phyloP scores from a whole-genome alignment of 2,888 invertebrate species.

The Campopleginae sp. region DNA sequence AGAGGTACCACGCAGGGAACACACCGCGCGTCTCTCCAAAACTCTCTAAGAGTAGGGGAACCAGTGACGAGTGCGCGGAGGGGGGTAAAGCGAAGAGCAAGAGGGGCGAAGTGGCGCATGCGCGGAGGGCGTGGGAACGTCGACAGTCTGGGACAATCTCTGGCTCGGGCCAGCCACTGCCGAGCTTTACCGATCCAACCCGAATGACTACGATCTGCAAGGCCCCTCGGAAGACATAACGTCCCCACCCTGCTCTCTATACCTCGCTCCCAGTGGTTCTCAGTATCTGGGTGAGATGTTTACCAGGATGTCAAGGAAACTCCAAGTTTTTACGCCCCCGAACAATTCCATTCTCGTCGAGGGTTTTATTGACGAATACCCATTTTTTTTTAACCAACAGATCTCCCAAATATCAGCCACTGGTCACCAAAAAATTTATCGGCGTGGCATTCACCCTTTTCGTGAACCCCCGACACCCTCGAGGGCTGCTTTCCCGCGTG shows the following conservation, averaged over 20 bases:
- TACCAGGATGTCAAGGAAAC: not conserved
- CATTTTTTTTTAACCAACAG: not conserved
- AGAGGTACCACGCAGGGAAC: slow-evolving; percentile 4
- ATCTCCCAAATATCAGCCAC: not conserved
- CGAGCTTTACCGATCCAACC: slow-evolving; percentile 77
- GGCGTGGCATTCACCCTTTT: slow-evolving; percentile 2
- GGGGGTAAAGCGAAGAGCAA: slow-evolving; percentile 54
- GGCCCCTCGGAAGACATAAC: slow-evolving; percentile 72
- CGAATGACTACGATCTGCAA: slow-evolving; percentile 73
- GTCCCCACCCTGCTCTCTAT: slow-evolving; percentile 64
- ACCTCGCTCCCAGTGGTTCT: slow-evolving; percentile 77
- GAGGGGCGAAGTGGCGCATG: slow-evolving; percentile 75
- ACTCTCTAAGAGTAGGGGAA: slow-evolving; percentile 39
- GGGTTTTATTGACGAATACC: not conserved
- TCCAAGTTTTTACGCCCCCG: not conserved
- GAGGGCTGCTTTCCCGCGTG: not conserved
- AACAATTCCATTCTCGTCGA: not conserved
- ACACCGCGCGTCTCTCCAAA: slow-evolving; percentile 53
- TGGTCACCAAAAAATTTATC: not conserved
- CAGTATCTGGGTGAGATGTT: slow-evolving; percentile 72
- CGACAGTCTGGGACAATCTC: slow-evolving; percentile 77
- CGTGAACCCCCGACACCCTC: not conserved
- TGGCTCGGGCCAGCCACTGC: slow-evolving; percentile 65
- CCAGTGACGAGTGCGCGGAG: not conserved
- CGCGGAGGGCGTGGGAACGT: slow-evolving; percentile 82